Percentiles rank a stretch among this genome's conserved stretches.
Conservation (phyloP, 2,888 invertebrate species). For the Auanema freiburgensis region DNA sequence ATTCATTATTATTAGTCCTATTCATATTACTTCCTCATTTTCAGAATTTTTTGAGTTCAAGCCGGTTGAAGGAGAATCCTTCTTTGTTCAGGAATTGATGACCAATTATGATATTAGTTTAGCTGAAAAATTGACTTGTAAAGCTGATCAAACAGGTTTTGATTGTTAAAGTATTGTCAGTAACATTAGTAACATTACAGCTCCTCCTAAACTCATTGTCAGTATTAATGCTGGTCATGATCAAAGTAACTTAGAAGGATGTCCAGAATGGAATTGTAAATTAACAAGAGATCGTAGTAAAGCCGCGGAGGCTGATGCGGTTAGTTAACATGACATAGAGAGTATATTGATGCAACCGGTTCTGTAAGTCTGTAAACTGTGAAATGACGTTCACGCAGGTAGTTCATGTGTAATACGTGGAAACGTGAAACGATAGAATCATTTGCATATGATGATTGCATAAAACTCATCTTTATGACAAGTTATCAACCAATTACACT, state of each 20-base stretch:
- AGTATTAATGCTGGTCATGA: constrained; percentile 46
- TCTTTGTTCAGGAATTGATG: constrained; percentile 39
- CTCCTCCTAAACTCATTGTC: constrained; percentile 34
- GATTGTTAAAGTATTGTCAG: not conserved
- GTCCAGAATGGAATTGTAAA: constrained; percentile 62
- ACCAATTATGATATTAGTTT: constrained; percentile 33
- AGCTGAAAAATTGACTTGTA: constrained; percentile 19
- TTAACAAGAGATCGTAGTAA: constrained; percentile 34
- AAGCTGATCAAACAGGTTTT: constrained; percentile 11
- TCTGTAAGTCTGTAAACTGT: not conserved
- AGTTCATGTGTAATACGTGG: not conserved
- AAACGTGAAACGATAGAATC: constrained; percentile 14
- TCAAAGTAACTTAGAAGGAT: constrained; percentile 49
- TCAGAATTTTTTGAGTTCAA: constrained; percentile 25
- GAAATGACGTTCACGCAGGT: not conserved
- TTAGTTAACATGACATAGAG: constrained; percentile 3
- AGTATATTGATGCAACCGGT: not conserved
- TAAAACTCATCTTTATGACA: too few relatives aligned
- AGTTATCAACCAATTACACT: too few relatives aligned
- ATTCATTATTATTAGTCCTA: too few relatives aligned
- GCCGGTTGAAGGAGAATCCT: constrained; percentile 37
- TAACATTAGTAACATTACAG: not conserved
- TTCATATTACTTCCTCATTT: not conserved
- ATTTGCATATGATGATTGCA: too few relatives aligned
- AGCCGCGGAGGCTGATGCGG: constrained; percentile 31